A percentile compares a stretch with the other conserved stretches of the same genome.
phyloP scores from a whole-genome alignment of 2,113 vertebrate species.

The Cephalopterus ornatus region DNA sequence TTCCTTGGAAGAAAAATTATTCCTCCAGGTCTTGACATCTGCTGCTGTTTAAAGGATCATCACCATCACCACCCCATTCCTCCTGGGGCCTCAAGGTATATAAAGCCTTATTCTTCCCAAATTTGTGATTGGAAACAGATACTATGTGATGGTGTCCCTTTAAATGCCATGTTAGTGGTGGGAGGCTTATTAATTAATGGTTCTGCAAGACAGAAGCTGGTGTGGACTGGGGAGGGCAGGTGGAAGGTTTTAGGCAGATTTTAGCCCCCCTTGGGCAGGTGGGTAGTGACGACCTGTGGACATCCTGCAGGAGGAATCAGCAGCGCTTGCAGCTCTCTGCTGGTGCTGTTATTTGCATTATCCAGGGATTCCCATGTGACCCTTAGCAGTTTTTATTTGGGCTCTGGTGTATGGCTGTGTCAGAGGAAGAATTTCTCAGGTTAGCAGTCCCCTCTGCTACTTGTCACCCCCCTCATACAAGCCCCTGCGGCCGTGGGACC shows the following conservation, averaged over 20 bases:
- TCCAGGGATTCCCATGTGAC: neutral
- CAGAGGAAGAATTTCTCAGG: neutral
- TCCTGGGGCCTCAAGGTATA: neutral
- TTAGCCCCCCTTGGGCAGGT: neutral
- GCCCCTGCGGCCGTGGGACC: accelerated
- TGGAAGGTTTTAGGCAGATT: neutral
- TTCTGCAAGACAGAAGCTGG: neutral
- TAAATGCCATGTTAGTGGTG: neutral
- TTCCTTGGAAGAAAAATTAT: neutral
- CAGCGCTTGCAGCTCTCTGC: neutral
- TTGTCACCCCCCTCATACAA: neutral
- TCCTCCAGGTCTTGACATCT: conserved; percentile 17
- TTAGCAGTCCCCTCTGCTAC: conserved; percentile 8
- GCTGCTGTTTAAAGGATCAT: conserved; percentile 33
- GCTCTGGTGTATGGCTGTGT: neutral
- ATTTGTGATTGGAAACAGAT: neutral
- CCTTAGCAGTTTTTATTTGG: neutral
- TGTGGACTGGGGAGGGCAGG: neutral
- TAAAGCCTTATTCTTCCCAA: neutral
- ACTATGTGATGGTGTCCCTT: neutral
- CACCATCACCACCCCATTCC: neutral
- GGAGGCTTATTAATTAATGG: neutral
- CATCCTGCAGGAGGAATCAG: neutral
- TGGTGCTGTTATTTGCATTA: neutral
- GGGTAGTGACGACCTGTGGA: neutral